Base-by-base conservation (phyloP, 2,113 vertebrate genomes). In the Pelecanus crispus region DNA sequence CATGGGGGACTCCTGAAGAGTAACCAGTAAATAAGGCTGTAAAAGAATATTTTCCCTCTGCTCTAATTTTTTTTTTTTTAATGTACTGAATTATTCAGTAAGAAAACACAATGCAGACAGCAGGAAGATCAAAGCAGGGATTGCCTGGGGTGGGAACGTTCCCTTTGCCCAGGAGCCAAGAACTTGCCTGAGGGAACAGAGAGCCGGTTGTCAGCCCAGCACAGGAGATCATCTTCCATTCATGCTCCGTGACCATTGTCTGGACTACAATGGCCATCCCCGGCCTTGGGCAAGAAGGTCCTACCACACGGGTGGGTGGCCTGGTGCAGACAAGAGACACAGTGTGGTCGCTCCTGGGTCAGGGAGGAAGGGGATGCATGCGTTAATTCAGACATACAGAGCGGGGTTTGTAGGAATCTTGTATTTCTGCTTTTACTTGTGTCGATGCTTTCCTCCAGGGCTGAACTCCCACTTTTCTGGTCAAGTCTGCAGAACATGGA, bases 221-320 rank as follows among this genome's bases (percentile, higher is more conserved):
- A 98, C 96, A 96, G 94, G 59, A 59, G 58, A 56, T 53, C 95
- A 91, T 97, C 97, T 96, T 98, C 82, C 72, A 95, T 97, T 97
- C 96, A 96, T 36, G 36, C 55, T 49, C 58, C 40, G 4, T n/a
- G 25, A 21, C 50, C 88, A 32, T 45, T 81, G 94, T 93, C 47
- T 13, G 53, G 52, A 13, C 8, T 34, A 86, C 79, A 81, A 34
- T 7, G 85, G 91, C 15, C 65, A 71, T 45, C 16, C 63, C 90
- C 58, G 21, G 94, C 92, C 89, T 53, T 1, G 7, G 74, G 93
- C 66, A 72, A 88, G 50, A 29, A 0, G 10, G 36, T 36, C n/a
- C n/a, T n/a, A n/a, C n/a, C n/a, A n/a, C n/a, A n/a, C n/a, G n/a
- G 80, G 94, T 77, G 90, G 63, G 72, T 11, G 77, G 56, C 70